Percentiles rank a stretch among this genome's conserved stretches.
phyloP scores from a whole-genome alignment of 2,113 vertebrate species.

The Macroglossus sobrinus region DNA sequence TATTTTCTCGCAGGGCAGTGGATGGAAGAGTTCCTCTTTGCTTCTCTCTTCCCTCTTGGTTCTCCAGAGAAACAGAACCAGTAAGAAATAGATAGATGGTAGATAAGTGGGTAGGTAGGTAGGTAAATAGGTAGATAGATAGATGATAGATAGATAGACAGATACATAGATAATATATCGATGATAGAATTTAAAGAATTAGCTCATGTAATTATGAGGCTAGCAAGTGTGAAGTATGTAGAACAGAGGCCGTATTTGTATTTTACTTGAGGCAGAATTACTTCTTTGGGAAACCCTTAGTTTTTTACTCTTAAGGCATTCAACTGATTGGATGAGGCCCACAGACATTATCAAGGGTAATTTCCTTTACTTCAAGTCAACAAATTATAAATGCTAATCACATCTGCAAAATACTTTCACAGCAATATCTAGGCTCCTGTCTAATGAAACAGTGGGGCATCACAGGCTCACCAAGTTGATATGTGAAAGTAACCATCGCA shows the following conservation, averaged over 20 bases:
- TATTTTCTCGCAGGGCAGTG: background rate
- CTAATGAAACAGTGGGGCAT: background rate
- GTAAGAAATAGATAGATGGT: background rate
- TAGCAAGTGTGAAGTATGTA: background rate
- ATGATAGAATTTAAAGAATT: background rate
- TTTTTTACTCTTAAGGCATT: background rate
- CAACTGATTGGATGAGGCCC: background rate
- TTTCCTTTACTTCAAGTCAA: background rate
- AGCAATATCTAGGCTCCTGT: background rate
- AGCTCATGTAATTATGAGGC: fast-evolving
- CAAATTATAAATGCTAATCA: background rate
- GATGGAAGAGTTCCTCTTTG: background rate
- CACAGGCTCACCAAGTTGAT: background rate
- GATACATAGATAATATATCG: too few species aligned
- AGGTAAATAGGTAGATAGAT: background rate
- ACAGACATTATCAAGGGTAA: background rate
- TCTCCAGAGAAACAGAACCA: background rate
- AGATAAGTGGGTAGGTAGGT: background rate
- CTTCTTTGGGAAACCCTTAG: background rate
- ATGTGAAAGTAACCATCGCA: background rate
- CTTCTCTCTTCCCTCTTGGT: background rate
- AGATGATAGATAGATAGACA: background rate
- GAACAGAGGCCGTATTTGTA: background rate
- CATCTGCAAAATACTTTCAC: background rate
- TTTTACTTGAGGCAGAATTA: background rate